phyloP scores from a whole-genome alignment of 2,888 invertebrate genomes.

The Automeris io region DNA sequence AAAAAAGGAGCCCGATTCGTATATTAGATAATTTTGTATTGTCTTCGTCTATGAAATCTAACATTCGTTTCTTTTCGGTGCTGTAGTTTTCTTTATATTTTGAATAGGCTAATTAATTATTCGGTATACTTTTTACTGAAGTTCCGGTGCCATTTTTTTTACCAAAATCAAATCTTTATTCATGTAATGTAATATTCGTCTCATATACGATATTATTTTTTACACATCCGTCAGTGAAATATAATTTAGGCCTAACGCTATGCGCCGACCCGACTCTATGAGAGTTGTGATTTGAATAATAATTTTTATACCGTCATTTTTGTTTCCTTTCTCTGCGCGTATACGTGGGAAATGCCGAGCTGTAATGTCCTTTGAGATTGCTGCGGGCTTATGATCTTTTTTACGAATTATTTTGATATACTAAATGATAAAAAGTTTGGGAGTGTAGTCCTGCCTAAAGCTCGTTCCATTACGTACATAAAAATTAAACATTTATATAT shows the following conservation, averaged over 20 bases:
- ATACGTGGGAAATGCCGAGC: conserved; percentile 69
- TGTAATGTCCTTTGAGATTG: conserved; percentile 56
- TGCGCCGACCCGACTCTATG: conserved; percentile 50
- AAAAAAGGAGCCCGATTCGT: too few relatives aligned
- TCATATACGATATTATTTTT: conserved; percentile 10
- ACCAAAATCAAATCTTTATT: conserved; percentile 20
- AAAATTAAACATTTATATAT: too few relatives aligned
- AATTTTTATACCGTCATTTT: conserved; percentile 69
- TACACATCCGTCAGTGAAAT: conserved; percentile 62
- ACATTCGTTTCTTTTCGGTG: too few relatives aligned
- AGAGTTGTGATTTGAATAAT: conserved; percentile 73
- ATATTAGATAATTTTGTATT: too few relatives aligned
- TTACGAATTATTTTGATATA: conserved; percentile 22
- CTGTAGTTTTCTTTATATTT: too few relatives aligned
- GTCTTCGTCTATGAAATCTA: too few relatives aligned
- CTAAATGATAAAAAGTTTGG: conserved; percentile 19
- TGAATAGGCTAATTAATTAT: too few relatives aligned
- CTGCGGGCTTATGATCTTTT: conserved; percentile 33
- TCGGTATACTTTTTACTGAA: background rate
- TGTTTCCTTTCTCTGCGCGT: conserved; percentile 65
- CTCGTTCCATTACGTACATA: too few relatives aligned
- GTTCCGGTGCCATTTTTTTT: background rate
- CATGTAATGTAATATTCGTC: conserved; percentile 33
- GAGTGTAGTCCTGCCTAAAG: too few relatives aligned
- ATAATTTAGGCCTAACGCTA: conserved; percentile 68